A percentile compares a stretch with the other conserved stretches of the same genome.
Conservation (phyloP, 2,113 vertebrate species). For the Carlito syrichta region DNA sequence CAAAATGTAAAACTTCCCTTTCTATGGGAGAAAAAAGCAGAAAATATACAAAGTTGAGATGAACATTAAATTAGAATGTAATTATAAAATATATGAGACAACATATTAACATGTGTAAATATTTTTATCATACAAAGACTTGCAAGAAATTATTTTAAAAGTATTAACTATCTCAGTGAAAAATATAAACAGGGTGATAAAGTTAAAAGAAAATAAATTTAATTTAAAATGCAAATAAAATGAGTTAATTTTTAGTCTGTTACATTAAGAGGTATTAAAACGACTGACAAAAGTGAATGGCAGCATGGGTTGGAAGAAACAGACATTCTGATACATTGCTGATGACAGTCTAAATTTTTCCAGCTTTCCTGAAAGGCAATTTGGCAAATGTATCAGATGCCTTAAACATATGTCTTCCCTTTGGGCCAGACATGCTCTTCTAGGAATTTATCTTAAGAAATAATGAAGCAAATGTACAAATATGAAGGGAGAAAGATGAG, state of each 20-base stretch:
- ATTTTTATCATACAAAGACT: neutral
- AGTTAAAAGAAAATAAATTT: constrained; percentile 32
- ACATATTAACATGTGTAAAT: neutral
- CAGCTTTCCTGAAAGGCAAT: constrained; percentile 56
- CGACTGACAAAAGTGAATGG: constrained; percentile 49
- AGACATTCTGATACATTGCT: constrained; percentile 26
- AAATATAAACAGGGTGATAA: constrained; percentile 9
- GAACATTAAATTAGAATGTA: neutral
- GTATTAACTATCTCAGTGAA: neutral
- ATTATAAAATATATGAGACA: neutral
- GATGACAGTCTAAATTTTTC: constrained; percentile 47
- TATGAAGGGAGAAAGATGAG: neutral
- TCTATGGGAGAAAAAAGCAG: neutral
- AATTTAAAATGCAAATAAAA: constrained; percentile 16
- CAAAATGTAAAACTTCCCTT: neutral
- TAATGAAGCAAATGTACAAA: neutral
- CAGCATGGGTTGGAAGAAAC: constrained; percentile 34
- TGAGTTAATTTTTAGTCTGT: constrained; percentile 39
- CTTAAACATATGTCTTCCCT: constrained; percentile 56
- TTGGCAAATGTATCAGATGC: constrained; percentile 49
- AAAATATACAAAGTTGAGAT: neutral
- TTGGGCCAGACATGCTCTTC: constrained; percentile 30
- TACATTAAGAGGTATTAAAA: constrained; percentile 59
- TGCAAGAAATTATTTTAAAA: constrained; percentile 1
- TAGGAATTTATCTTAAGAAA: constrained; percentile 53